These are phyloP conservation scores for Ciconia stormi DNA, from an alignment of 2,113 vertebrate species.

Conservation along the genomic window DNA sequence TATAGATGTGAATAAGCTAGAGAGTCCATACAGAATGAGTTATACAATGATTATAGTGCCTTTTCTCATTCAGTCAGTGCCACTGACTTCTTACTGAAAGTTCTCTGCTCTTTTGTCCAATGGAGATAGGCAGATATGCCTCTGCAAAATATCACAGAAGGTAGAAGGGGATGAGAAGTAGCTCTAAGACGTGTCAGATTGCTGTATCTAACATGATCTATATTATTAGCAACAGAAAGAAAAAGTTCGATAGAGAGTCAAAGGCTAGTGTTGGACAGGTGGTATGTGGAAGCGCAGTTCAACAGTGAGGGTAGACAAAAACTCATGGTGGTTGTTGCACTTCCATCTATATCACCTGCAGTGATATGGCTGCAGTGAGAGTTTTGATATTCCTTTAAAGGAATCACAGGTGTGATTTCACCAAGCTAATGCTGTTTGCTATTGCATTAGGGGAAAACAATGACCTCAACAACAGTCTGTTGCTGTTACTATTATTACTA, in stretches of 20 bases:
- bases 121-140: neutral
- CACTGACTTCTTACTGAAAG: neutral
- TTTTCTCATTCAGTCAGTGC: neutral
- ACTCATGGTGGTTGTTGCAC: neutral
- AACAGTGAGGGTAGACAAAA: neutral
- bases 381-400: neutral
- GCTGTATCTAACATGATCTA: neutral
- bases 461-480: neutral
- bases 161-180: neutral
- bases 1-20: neutral
- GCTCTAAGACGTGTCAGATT: neutral
- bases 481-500: neutral
- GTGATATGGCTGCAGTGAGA: fast-evolving
- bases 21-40: neutral
- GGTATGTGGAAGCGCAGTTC: neutral
- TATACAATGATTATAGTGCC: neutral
- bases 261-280: neutral
- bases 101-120: neutral
- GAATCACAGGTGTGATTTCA: neutral
- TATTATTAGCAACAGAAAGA: neutral
- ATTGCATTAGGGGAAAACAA: neutral
- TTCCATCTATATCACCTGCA: neutral
- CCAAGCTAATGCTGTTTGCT: neutral
- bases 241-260: neutral
- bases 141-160: neutral